Evolutionary conservation across 2,797 vertebrate species (phyloP).

Genomic region (Glossophaga mutica): DNA sequence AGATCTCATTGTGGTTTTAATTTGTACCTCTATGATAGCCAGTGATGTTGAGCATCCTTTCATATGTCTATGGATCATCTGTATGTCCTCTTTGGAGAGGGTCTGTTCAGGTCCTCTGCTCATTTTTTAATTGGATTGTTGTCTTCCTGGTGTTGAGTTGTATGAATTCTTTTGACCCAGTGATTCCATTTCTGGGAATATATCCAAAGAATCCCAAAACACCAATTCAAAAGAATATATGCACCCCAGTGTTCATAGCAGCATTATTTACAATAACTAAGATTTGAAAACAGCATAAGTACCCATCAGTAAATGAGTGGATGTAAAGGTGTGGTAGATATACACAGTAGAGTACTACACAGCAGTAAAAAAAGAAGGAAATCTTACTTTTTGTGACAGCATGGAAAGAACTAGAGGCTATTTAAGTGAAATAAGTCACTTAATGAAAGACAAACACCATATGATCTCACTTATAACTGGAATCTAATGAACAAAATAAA

Average conservation of each 20-base stretch:
- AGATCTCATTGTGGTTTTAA: neutral
- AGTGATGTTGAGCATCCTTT: neutral
- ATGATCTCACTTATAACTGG: neutral
- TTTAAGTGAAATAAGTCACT: neutral
- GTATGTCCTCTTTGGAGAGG: neutral
- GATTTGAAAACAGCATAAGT: neutral
- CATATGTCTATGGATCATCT: neutral
- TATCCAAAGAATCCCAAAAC: neutral
- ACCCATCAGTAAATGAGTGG: neutral
- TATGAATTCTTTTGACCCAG: neutral
- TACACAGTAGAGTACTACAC: neutral
- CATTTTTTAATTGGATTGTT: neutral
- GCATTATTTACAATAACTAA: neutral
- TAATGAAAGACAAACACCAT: neutral
- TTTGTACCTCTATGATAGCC: neutral
- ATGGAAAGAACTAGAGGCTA: neutral
- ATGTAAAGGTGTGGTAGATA: neutral
- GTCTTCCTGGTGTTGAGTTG: neutral
- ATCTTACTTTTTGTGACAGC: neutral
- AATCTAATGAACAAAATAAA: neutral
- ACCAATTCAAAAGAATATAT: neutral
- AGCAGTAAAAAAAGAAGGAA: neutral
- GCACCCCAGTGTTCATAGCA: neutral
- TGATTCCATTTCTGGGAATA: neutral
- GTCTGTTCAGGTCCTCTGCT: neutral